A percentile compares a stretch with the other conserved stretches of the same genome.
phyloP scores from a whole-genome alignment of 2,113 vertebrate species.

The Microtus richardsoni region DNA sequence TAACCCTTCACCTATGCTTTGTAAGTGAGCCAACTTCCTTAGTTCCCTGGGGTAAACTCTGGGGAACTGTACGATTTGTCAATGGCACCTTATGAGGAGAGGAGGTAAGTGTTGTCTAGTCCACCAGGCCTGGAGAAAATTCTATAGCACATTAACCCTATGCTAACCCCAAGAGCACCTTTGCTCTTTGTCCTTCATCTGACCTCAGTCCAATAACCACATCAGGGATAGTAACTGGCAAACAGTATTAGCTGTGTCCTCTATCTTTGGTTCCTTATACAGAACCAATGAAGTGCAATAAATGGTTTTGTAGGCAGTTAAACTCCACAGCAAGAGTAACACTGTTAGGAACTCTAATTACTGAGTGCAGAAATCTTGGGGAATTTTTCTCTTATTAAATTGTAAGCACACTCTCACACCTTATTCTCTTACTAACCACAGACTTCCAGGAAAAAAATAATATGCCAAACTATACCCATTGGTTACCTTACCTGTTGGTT shows the following conservation, averaged over 20 bases:
- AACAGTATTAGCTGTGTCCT: neutral
- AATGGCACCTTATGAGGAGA: neutral
- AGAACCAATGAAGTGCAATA: neutral
- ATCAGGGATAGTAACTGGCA: neutral
- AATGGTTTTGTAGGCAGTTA: neutral
- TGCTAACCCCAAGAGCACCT: neutral
- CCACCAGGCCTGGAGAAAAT: neutral
- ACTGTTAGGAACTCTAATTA: neutral
- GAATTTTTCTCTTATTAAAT: constrained; percentile 22
- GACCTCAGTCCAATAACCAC: neutral
- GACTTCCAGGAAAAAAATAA: neutral
- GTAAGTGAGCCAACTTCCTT: neutral
- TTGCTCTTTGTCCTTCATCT: neutral
- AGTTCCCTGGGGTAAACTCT: neutral
- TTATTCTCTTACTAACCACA: constrained; percentile 5
- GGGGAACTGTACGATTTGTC: neutral
- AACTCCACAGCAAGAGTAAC: neutral
- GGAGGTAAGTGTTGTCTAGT: neutral
- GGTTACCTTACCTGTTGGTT: constrained; percentile 91
- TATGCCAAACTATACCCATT: neutral
- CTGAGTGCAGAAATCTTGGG: neutral
- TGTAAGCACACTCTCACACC: neutral
- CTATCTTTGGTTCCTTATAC: constrained; percentile 17
- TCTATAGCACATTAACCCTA: neutral
- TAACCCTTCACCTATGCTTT: neutral